Base-by-base conservation (phyloP, 2,888 invertebrate species). In the Chironomus riparius region DNA sequence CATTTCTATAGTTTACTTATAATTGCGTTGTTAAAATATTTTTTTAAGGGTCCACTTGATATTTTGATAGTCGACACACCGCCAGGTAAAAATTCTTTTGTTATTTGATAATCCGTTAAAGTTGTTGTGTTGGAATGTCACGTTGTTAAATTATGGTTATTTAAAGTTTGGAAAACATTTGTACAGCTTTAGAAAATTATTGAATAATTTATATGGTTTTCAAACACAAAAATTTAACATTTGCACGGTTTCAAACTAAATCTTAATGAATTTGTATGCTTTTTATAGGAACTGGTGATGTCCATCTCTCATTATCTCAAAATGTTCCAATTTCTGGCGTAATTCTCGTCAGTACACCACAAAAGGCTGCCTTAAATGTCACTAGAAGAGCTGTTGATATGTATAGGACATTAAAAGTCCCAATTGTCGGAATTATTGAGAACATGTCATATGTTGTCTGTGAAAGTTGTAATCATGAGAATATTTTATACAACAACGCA, bases 41-140 rank as follows among this genome's bases (percentile, higher is more conserved):
- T 38, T 68, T 74, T 7, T n/a, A 2, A 74, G 74, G 74, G 74
- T 22, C 74, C 74, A 12, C 38, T 74, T 24, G 74, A 74, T 15
- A 91, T 92, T 81, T 87, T 98, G 76, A 86, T 98, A 15, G 88
- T 98, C 0, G 98, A 98, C 84, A 97, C 97, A 79, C 98, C 98
- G 2, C 98, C 98, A 0, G 98, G 56, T 56, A 56, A 15, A 18
- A 38, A 38, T 38, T 38, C 38, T 38, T 38, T 38, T 38, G 38
- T 38, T 38, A 38, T 38, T 38, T 38, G 7, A 38, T 38, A 38
- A 38, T 7, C 38, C 38, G 10, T 38, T 10, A 38, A 38, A 10
- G 7, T 7, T 38, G 10, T 38, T 2, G 6, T 28, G 28, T 5
- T 28, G 28, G 1, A 2, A 38, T 38, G 38, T 38, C 38, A 38